Conservation (phyloP, 2,797 vertebrate genomes). For the Potorous gilbertii region DNA sequence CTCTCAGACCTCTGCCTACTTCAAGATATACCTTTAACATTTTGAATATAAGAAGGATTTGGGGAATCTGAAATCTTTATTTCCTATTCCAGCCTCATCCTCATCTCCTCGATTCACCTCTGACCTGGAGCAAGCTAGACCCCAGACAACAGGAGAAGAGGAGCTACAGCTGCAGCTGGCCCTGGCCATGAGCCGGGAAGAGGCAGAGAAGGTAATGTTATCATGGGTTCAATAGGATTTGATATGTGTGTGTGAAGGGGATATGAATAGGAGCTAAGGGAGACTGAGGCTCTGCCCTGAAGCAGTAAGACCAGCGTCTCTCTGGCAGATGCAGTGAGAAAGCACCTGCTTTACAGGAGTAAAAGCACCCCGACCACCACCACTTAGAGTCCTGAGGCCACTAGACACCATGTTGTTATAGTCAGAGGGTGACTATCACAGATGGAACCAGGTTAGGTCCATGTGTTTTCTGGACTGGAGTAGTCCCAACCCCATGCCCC, state of each 20-base stretch:
- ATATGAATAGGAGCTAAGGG: neutral
- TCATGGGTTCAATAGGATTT: neutral
- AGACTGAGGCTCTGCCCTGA: neutral
- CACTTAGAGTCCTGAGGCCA: neutral
- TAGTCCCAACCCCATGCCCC: neutral
- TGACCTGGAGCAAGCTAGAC: conserved; percentile 95
- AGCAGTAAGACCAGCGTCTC: neutral
- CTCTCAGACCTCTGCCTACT: neutral
- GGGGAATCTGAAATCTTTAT: neutral
- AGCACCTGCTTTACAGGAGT: neutral
- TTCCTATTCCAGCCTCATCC: conserved; percentile 87
- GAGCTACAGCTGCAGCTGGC: conserved; percentile 96
- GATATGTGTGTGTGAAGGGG: neutral
- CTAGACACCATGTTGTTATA: neutral
- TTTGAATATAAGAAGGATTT: neutral
- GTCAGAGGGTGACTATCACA: neutral
- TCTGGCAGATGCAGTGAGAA: neutral
- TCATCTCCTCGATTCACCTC: conserved; percentile 91
- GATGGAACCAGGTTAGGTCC: neutral
- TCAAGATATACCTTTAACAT: neutral
- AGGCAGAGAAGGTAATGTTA: conserved; percentile 93
- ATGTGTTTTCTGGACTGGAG: neutral
- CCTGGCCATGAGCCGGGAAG: conserved; percentile 96
- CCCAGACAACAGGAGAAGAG: conserved; percentile 96
- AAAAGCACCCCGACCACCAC: too few relatives aligned